These are phyloP conservation scores for Venustoraphidia nigricollis DNA, from an alignment of 2,888 invertebrate genomes.

Conservation along the genomic window DNA sequence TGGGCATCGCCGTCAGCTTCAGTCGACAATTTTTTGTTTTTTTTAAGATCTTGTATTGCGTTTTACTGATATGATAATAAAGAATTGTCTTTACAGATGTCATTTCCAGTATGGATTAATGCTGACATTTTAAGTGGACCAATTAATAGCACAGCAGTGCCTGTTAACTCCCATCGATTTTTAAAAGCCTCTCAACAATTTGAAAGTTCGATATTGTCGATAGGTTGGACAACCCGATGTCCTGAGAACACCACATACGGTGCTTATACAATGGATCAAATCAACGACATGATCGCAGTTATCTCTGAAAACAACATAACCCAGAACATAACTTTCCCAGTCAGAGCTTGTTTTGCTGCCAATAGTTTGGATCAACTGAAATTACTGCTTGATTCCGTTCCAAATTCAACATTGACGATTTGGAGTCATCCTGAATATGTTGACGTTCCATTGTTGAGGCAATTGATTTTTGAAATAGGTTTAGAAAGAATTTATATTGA, in stretches of 20 bases:
- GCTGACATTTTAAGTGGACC: conserved; percentile 76
- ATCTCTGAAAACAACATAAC: conserved; percentile 37
- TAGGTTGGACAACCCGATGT: conserved; percentile 74
- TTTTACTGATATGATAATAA: too few species aligned
- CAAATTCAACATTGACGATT: conserved; percentile 55
- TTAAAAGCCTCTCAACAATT: conserved; percentile 40
- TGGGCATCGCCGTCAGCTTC: too few species aligned
- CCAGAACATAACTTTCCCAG: conserved; percentile 69
- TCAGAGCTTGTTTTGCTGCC: conserved; percentile 52
- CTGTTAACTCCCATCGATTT: conserved; percentile 51
- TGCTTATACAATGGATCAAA: conserved; percentile 43
- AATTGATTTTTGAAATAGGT: conserved; percentile 50
- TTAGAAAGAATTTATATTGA: conserved; percentile 58
- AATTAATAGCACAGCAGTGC: conserved; percentile 36
- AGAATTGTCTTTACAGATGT: conserved; percentile 31
- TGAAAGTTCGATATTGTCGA: conserved; percentile 50
- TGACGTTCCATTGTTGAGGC: conserved; percentile 44
- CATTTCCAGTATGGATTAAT: conserved; percentile 70
- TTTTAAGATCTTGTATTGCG: too few species aligned
- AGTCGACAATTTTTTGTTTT: too few species aligned
- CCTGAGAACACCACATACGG: conserved; percentile 33
- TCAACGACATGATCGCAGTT: conserved; percentile 48
- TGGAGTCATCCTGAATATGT: conserved; percentile 62
- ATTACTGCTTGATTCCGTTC: conserved; percentile 36
- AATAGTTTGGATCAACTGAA: conserved; percentile 46